Evolutionary conservation across 2,888 invertebrate genomes (phyloP).

Genomic region (Andrena chrysosceles): DNA sequence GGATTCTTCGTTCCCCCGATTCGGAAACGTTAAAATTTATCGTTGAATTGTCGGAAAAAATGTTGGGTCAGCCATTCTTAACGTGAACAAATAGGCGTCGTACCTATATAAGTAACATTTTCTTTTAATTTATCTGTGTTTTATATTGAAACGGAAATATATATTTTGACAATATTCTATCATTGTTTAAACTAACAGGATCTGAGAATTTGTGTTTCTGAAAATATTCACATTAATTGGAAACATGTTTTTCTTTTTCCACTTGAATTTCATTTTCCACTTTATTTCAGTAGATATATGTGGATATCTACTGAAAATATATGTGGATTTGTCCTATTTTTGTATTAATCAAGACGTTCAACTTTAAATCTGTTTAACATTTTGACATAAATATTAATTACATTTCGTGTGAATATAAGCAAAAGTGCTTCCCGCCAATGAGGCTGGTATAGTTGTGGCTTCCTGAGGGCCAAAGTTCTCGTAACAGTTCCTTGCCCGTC

Average conservation of each 20-base stretch:
- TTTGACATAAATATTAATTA: conserved; percentile 21
- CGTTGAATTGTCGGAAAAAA: not conserved
- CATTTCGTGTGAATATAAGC: not conserved
- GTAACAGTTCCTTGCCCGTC: conserved; percentile 35
- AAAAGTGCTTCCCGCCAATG: conserved; percentile 20
- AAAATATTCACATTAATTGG: too few species aligned
- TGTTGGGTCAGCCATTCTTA: not conserved
- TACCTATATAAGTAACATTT: too few species aligned
- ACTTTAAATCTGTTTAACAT: not conserved
- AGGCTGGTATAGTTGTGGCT: conserved; percentile 42
- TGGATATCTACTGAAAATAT: too few species aligned
- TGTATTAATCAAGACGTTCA: not conserved
- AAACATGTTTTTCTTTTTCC: not conserved
- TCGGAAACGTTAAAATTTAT: not conserved
- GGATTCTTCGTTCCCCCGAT: too few species aligned
- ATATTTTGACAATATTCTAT: too few species aligned
- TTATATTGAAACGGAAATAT: too few species aligned
- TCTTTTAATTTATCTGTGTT: too few species aligned
- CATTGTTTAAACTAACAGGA: too few species aligned
- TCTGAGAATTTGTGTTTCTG: too few species aligned
- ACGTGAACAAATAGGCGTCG: not conserved
- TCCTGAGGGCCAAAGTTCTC: conserved; percentile 31
- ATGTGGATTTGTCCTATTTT: not conserved
- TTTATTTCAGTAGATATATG: too few species aligned
- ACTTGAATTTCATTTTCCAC: not conserved